These are phyloP conservation scores for Mystacides longicornis DNA, from an alignment of 2,888 invertebrate species.

Conservation along the genomic window DNA sequence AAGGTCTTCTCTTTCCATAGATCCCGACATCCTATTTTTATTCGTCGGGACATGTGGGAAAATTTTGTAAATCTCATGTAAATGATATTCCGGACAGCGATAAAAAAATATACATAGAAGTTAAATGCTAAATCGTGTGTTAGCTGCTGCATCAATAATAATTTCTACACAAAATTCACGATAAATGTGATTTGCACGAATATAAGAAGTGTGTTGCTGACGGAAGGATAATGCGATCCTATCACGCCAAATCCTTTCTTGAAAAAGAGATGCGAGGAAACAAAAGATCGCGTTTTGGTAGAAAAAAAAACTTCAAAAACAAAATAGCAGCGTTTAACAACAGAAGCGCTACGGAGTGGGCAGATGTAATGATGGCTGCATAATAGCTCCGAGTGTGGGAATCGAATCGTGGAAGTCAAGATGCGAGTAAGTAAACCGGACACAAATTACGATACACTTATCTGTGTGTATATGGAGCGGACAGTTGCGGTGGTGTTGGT, in stretches of 20 bases:
- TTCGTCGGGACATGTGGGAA: no score
- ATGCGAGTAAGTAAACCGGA: background rate
- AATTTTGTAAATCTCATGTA: no score
- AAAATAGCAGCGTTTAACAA: conserved; percentile 25
- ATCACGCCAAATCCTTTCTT: conserved; percentile 25
- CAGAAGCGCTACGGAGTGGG: conserved; percentile 22
- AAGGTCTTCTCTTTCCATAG: no score
- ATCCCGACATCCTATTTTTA: no score
- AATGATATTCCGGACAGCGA: no score
- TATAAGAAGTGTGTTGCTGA: conserved; percentile 20
- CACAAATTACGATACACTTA: no score
- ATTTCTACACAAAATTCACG: no score
- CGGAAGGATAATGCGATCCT: conserved; percentile 22
- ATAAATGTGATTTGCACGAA: conserved; percentile 24
- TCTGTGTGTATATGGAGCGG: no score
- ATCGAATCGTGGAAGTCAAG: conserved; percentile 6
- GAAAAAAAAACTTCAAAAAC: conserved; percentile 22
- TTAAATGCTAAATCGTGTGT: no score
- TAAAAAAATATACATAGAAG: no score
- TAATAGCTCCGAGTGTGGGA: conserved; percentile 26
- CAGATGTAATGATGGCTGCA: conserved; percentile 21
- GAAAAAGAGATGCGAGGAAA: conserved; percentile 12
- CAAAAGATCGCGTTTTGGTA: conserved; percentile 21
- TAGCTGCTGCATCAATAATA: no score
- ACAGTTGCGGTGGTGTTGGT: no score